A percentile compares a stretch with the other conserved stretches of the same genome.
Evolutionary conservation across 2,113 vertebrate species (phyloP).

Genomic region (Pavo muticus): DNA sequence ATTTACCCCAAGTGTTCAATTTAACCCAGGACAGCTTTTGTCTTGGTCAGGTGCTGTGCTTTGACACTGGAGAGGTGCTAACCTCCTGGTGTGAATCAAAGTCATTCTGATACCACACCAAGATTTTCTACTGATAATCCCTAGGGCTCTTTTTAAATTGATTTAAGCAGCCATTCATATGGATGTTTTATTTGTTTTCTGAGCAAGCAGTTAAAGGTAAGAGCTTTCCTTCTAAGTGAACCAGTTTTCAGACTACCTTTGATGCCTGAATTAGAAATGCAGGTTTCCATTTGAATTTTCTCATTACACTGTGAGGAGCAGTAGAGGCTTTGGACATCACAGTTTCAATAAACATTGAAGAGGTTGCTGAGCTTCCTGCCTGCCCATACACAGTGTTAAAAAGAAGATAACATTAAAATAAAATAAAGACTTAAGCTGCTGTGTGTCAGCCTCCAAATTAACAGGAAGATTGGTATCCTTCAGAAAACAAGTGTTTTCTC

Average conservation of each 20-base stretch:
- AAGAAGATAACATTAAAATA: neutral
- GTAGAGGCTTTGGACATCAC: neutral
- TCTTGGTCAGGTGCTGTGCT: neutral
- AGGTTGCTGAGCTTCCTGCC: neutral
- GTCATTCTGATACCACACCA: neutral
- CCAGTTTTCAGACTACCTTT: neutral
- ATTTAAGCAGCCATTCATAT: neutral
- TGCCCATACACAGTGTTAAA: neutral
- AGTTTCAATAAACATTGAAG: neutral
- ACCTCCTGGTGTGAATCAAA: neutral
- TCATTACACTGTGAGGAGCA: neutral
- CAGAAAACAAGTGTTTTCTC: neutral
- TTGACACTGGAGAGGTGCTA: neutral
- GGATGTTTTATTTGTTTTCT: neutral
- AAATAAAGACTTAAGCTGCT: neutral
- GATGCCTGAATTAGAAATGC: neutral
- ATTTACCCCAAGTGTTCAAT: neutral
- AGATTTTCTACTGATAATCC: neutral
- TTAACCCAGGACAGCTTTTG: neutral
- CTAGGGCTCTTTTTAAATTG: neutral
- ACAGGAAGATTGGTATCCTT: neutral
- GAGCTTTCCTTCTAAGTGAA: neutral
- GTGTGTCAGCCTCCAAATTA: neutral
- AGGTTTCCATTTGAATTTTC: neutral
- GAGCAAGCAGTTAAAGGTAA: neutral